phyloP scores from a whole-genome alignment of 2,797 vertebrate species.

The Semaprochilodus insignis region DNA sequence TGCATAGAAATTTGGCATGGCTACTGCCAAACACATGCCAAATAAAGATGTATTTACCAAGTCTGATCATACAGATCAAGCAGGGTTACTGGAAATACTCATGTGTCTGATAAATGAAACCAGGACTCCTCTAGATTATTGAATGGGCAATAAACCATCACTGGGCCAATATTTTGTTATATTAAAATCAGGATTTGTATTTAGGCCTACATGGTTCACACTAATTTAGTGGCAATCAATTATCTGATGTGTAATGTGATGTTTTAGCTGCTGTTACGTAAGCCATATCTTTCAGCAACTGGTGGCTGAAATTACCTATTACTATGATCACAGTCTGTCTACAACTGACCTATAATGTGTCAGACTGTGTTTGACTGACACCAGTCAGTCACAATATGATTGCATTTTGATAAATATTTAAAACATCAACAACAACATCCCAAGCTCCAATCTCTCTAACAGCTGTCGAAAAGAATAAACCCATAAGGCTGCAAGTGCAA shows the following conservation, averaged over 20 bases:
- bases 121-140: background rate
- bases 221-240: background rate
- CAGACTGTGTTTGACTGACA: background rate
- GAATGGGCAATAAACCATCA: background rate
- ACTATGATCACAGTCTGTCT: background rate
- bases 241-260: background rate
- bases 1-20: slow-evolving; percentile 32
- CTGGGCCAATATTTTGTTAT: background rate
- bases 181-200: background rate
- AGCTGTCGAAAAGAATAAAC: slow-evolving; percentile 48
- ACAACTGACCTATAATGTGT: background rate
- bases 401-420: too few species aligned
- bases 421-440: too few species aligned
- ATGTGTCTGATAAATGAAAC: background rate
- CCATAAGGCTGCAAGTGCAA: slow-evolving; percentile 70
- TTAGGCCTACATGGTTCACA: background rate
- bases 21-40: slow-evolving; percentile 25
- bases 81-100: background rate
- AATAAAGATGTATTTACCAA: slow-evolving; percentile 20
- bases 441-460: slow-evolving; percentile 59
- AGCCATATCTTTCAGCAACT: slow-evolving; percentile 27
- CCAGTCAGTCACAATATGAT: too few species aligned
- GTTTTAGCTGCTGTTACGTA: slow-evolving; percentile 50
- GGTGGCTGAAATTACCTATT: background rate
- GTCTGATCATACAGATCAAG: background rate